Base-by-base conservation (phyloP, 2,797 vertebrate species). In the Cyclopterus lumpus region DNA sequence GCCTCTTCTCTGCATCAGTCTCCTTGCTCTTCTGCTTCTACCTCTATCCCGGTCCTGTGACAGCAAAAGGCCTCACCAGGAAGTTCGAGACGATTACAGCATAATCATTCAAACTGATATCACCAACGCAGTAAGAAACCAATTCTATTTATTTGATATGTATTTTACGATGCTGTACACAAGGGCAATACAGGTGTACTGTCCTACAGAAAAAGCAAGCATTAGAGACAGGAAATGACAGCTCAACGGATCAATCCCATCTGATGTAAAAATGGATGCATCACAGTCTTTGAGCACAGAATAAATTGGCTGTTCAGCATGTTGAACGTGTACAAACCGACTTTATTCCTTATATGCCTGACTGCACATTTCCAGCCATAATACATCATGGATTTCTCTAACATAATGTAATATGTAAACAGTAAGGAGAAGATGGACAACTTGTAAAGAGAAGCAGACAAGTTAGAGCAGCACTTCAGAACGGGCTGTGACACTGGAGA, bases 1-100 rank as follows among this genome's bases (percentile, higher is more conserved):
- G 94, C 86, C 91, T 95, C 91, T 93, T 92, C 90, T 94, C 65
- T 87, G 90, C 81, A 87, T 88, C 75, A 91, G 84, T 92, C 76
- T 94, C 79, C 87, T 94, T 86, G 87, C 77, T 82, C 91, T 94
- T 68, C 89, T 95, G 55, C 84, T 93, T 81, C 92, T 94, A 80
- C 93, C 93, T 90, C 80, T 89, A 34, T 87, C 88, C 64, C 86
- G 91, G 69, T 90, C 92, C 87, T 94, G 94, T 69, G 48, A 76
- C 79, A 86, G 38, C 34, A 49, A 12, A 55, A 79, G 7, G 20
- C 5, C 51, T 22, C 77, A 30, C 11, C 12, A 2, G 8, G 46
- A 71, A 1, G 73, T 94, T 32, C 15, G 1, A 32, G 0, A 8
- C 0, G 38, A 91, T 55, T 94, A 91, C 79, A 9, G 0, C 1